These are phyloP conservation scores for Dryobates pubescens DNA, from an alignment of 2,797 vertebrate genomes.

Conservation along the genomic window DNA sequence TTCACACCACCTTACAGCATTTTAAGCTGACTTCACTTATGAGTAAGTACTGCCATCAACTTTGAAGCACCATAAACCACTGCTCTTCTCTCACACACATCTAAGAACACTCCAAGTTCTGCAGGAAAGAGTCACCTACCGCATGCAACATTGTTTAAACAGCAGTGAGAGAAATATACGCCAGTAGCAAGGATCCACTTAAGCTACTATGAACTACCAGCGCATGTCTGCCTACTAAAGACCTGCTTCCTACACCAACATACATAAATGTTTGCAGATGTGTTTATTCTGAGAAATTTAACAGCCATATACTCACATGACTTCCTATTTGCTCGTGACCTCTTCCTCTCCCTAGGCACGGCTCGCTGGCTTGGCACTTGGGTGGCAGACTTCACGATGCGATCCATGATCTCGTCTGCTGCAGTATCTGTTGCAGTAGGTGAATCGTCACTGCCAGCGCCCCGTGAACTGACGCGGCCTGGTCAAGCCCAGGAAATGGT, in stretches of 20 bases:
- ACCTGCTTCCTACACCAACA: not conserved
- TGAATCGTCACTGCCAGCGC: constrained; percentile 83
- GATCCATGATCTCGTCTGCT: constrained; percentile 98
- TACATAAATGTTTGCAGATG: not conserved
- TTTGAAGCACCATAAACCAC: not conserved
- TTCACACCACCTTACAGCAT: not conserved
- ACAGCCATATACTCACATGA: constrained; percentile 84
- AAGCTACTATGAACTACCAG: not conserved
- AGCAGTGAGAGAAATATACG: not conserved
- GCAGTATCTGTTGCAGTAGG: constrained; percentile 88
- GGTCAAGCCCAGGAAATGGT: constrained; percentile 3
- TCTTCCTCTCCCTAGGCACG: constrained; percentile 91
- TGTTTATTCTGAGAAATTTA: not conserved
- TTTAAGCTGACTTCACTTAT: not conserved
- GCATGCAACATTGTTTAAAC: not conserved
- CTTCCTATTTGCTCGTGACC: constrained; percentile 94
- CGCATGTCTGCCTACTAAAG: not conserved
- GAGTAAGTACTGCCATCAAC: not conserved
- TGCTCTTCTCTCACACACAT: not conserved
- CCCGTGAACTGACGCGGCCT: constrained; percentile 89
- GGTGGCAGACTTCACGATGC: constrained; percentile 95
- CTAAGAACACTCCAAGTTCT: not conserved
- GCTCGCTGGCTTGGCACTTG: constrained; percentile 92
- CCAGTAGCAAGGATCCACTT: not conserved
- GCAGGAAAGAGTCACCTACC: not conserved